Conservation (phyloP, 53 echinoderm and acorn worm species). For the Arbacia lixula region DNA sequence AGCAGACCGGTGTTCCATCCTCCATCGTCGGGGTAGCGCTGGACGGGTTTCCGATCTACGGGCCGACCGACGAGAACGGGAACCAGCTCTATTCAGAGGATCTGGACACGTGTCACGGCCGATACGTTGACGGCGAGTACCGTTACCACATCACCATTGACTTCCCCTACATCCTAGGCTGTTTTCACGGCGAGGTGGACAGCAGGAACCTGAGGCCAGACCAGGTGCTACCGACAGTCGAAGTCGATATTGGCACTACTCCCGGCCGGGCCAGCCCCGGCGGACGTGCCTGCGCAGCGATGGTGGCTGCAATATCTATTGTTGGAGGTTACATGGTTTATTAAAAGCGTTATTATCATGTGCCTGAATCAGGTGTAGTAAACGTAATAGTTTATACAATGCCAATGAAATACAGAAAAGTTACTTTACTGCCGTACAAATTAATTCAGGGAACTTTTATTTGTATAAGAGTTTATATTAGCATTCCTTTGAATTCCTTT, state of each 20-base stretch:
- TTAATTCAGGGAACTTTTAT: too few relatives aligned
- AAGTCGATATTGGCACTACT: neutral
- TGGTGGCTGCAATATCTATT: neutral
- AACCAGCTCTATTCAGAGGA: constrained; percentile 30
- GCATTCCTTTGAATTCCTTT: too few relatives aligned
- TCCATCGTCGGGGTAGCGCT: constrained; percentile 57
- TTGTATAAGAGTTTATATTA: too few relatives aligned
- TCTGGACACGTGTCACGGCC: constrained; percentile 60
- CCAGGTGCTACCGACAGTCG: neutral
- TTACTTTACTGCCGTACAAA: too few relatives aligned
- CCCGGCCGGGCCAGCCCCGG: neutral
- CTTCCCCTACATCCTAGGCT: constrained; percentile 65
- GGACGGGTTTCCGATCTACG: constrained; percentile 67
- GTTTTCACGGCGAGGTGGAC: constrained; percentile 48
- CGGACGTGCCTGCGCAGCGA: neutral
- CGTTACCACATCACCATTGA: constrained; percentile 63
- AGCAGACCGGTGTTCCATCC: constrained; percentile 1
- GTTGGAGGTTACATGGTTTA: too few relatives aligned
- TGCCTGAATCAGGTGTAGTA: too few relatives aligned
- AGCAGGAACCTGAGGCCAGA: constrained; percentile 23
- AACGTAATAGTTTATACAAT: too few relatives aligned
- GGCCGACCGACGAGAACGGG: constrained; percentile 63
- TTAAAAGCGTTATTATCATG: too few relatives aligned
- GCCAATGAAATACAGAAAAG: too few relatives aligned
- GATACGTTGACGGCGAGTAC: constrained; percentile 43